Base-by-base conservation (phyloP, 2,113 vertebrate species). In the Erythrolamprus reginae region DNA sequence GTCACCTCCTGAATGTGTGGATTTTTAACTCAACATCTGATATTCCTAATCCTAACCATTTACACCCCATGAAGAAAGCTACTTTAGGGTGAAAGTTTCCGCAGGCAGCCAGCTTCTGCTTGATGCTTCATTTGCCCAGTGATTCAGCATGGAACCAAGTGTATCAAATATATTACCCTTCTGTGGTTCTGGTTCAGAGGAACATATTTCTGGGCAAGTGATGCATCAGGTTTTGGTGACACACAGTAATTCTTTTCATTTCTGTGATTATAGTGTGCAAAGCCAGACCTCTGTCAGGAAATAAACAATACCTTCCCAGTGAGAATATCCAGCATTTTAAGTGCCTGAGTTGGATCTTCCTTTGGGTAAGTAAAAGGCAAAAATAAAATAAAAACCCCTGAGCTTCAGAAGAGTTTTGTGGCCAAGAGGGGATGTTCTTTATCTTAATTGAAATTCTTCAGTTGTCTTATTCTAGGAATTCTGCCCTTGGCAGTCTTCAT, bases 281-380 rank as follows among this genome's bases (percentile, higher is more conserved):
- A 47, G 9, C 51, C 89, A 56, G 84, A n/a, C 15, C 82, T 33
- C 50, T 85, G 87, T 89, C 50, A 89, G 53, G 48, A 84, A 87
- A 92, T 45, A 19, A 58, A 87, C 12, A 17, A 92, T 21, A 87
- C 3, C 48, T 55, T 87, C 19, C 17, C 55, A 19, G 23, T 53
- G 8, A 52, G 0, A 87, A 84, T 52, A 58, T 53, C 51, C 61
- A 82, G 7, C 38, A 17, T 47, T 88, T 51, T 84, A 28, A 33
- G 0, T 0, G 5, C 50, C 88, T 70, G 83, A n/a, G 53, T 82
- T 89, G 38, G 4, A n/a, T 0, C 0, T 70, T 89, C 5, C 24
- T 89, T 53, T 38, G 87, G 89, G 86, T 89, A 77, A 88, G 87
- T 90, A 61, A 28, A 89, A 0, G 1, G n/a, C 0, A 0, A n/a